Evolutionary conservation across 53 echinoderm and acorn worm genomes (phyloP), one percentile per base, ranked within the genome.

Genomic region (Mesocentrotus franciscanus): DNA sequence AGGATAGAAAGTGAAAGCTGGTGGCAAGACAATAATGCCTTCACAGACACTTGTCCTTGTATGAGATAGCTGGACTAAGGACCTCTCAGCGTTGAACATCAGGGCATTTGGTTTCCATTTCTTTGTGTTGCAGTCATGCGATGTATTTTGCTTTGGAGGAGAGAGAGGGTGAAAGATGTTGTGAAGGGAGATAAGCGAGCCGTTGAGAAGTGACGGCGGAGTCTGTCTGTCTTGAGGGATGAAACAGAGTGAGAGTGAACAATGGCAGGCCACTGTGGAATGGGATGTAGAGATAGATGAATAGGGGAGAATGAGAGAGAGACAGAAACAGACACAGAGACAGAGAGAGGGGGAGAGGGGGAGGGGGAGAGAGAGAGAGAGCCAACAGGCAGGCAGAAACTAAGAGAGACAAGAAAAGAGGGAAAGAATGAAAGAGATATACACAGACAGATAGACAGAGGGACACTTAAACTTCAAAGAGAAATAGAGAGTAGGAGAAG

Each of bases 121-220:
- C 87, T 87, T 87, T 87, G 87, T 87, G 87, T 27, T 26, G 87
- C n/a, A 87, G 56, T 58, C 58, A 58, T 87, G 87, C 58, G 87
- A 87, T 87, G 58, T 87, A 26, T 9, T 27, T 57, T 58, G 58
- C n/a, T 87, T 35, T 26, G 32, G 56, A 87, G 56, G 58, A 87
- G 87, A 87, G 13, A 87, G 84, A 27, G 87, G 58, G 87, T 26
- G n/a, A 29, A 6, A 58, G 87, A 58, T 59, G 4, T 17, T 17
- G n/a, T 27, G 87, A 87, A 58, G 12, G 56, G 27, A 12, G 87
- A 56, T 7, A 39, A 11, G 29, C 3, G 58, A 58, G 87, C 56
- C 27, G 87, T n/a, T 58, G 87, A 58, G n/a, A 87, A 87, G 58
- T 58, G 59, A 87, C 4, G 27, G 49, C 26, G 27, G n/a, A 87